Percentiles rank a stretch among this genome's conserved stretches.
Evolutionary conservation across 2,113 vertebrate species (phyloP).

Genomic region (Plotosus lineatus): DNA sequence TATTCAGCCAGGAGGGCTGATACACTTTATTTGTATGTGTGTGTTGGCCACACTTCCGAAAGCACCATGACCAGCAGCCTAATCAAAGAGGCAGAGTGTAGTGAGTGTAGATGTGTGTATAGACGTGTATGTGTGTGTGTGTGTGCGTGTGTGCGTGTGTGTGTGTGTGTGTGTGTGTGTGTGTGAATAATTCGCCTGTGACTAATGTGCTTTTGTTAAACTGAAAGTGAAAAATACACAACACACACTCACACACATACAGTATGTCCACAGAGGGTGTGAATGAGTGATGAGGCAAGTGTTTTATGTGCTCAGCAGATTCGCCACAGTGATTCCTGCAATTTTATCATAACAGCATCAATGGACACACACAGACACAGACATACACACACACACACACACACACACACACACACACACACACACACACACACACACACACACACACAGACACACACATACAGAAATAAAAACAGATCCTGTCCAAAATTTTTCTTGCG

Average conservation of each 20-base stretch:
- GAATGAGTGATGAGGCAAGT: conserved; percentile 22
- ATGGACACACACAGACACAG: neutral
- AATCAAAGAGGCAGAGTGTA: conserved; percentile 34
- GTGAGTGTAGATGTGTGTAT: too few relatives aligned
- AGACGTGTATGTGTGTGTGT: neutral
- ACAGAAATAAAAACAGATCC: neutral
- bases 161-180: conserved; percentile 1
- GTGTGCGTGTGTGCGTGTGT: conserved; percentile 3
- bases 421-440: neutral
- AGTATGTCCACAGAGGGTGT: neutral
- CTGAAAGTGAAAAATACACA: conserved; percentile 28
- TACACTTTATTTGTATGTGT: neutral
- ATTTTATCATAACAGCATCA: neutral
- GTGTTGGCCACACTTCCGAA: neutral
- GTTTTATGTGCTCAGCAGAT: conserved; percentile 40
- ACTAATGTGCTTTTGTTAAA: conserved; percentile 29
- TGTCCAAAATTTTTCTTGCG: conserved; percentile 10
- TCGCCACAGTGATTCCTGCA: neutral
- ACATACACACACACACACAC: neutral
- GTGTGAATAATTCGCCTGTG: conserved; percentile 7
- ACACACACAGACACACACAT: neutral
- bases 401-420: conserved; percentile 2
- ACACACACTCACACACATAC: conserved; percentile 1
- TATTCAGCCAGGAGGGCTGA: conserved; percentile 7
- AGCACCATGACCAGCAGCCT: conserved; percentile 26